Evolutionary conservation across 2,113 vertebrate genomes (phyloP).

Genomic region (Cinclus mexicanus): DNA sequence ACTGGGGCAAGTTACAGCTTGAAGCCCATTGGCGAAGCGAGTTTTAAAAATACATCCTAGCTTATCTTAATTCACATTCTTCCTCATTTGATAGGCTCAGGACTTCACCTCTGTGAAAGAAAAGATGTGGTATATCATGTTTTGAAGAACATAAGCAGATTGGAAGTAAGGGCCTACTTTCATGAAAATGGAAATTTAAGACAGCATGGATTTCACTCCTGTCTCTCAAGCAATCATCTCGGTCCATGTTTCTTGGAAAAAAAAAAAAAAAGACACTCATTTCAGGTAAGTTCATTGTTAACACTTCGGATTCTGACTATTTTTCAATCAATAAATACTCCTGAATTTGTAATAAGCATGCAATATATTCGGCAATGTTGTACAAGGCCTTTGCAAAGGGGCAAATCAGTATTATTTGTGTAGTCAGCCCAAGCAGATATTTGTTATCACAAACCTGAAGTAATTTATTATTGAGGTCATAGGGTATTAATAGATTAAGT

Average conservation of each 20-base stretch:
- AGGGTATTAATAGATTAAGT: background rate
- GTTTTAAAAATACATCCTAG: constrained; percentile 9
- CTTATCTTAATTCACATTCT: constrained; percentile 30
- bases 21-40: fast-evolving
- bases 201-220: background rate
- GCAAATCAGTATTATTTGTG: background rate
- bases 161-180: constrained; percentile 5
- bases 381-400: background rate
- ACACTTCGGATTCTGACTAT: background rate
- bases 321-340: background rate
- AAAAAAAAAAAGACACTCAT: background rate
- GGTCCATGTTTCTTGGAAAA: background rate
- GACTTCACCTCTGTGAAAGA: background rate
- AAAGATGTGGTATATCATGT: constrained; percentile 14
- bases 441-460: background rate
- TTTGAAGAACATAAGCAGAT: constrained; percentile 33
- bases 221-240: background rate
- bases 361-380: background rate
- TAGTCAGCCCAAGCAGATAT: background rate
- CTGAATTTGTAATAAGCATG: background rate
- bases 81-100: background rate
- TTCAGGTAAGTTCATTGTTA: background rate
- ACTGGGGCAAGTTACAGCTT: background rate
- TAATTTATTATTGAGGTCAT: background rate
- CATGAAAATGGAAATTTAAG: constrained; percentile 29